Evolutionary conservation across 2,113 vertebrate species (phyloP).

Genomic region (Menidia beryllina): DNA sequence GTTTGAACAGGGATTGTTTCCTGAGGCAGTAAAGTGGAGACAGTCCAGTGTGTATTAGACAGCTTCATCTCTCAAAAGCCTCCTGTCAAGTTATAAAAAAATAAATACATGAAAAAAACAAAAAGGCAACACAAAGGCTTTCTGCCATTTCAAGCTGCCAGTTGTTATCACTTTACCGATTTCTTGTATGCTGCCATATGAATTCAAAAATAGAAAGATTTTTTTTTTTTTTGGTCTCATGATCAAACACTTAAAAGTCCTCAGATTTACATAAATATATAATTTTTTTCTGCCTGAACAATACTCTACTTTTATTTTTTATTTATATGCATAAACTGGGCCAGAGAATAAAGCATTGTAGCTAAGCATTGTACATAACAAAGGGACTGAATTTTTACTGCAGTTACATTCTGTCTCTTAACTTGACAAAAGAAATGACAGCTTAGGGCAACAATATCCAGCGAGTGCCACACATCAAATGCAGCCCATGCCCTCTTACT

Average conservation of each 20-base stretch:
- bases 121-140: slow-evolving; percentile 52
- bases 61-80: slow-evolving; percentile 60
- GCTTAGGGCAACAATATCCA: slow-evolving; percentile 26
- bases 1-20: slow-evolving; percentile 76
- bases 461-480: slow-evolving; percentile 28
- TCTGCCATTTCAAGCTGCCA: slow-evolving; percentile 41
- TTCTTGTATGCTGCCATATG: slow-evolving; percentile 38
- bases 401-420: slow-evolving; percentile 23
- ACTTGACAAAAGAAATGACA: slow-evolving; percentile 39
- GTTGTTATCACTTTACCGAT: slow-evolving; percentile 20
- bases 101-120: slow-evolving; percentile 25
- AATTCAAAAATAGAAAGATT: slow-evolving; percentile 59
- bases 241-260: slow-evolving; percentile 53
- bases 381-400: neutral
- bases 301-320: slow-evolving; percentile 40
- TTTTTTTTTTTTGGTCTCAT: slow-evolving; percentile 20
- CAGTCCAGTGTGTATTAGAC: slow-evolving; percentile 68
- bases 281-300: slow-evolving; percentile 13
- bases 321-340: slow-evolving; percentile 60
- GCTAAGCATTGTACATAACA: slow-evolving; percentile 18
- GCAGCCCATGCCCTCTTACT: slow-evolving; percentile 18
- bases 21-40: slow-evolving; percentile 68
- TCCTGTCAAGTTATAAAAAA: slow-evolving; percentile 38
- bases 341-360: slow-evolving; percentile 50
- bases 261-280: slow-evolving; percentile 4